Evolutionary conservation across 2,888 invertebrate species (phyloP).

Genomic region (Temnothorax unifasciatus): DNA sequence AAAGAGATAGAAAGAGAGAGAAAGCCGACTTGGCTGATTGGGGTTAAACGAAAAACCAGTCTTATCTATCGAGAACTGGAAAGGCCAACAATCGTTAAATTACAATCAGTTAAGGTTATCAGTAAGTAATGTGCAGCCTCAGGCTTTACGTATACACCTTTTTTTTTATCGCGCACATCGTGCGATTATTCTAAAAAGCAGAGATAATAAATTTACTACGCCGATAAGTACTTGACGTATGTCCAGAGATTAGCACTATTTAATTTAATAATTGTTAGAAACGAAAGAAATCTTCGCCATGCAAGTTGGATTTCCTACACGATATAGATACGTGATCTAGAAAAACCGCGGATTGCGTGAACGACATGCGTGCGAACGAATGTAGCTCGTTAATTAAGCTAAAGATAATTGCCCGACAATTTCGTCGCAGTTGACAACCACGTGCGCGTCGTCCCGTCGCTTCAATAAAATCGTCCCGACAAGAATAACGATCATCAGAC

Average conservation of each 20-base stretch:
- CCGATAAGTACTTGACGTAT: background rate
- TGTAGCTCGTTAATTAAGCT: background rate
- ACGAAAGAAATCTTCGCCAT: background rate
- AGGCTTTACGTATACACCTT: background rate
- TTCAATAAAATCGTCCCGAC: background rate
- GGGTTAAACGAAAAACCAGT: constrained; percentile 6
- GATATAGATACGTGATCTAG: background rate
- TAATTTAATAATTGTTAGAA: background rate
- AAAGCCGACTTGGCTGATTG: background rate
- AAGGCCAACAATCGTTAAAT: constrained; percentile 9
- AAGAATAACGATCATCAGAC: background rate
- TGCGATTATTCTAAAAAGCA: background rate
- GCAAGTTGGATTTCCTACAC: background rate
- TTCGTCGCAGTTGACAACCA: background rate
- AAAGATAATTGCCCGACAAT: constrained; percentile 32
- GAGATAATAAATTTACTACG: constrained; percentile 8
- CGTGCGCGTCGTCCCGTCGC: background rate
- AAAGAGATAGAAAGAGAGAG: background rate
- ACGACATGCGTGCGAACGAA: background rate
- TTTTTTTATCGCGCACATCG: background rate
- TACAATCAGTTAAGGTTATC: constrained; percentile 34
- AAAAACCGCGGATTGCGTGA: background rate
- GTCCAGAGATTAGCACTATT: background rate
- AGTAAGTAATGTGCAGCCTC: background rate
- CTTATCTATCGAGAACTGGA: background rate